Evolutionary conservation across 2,113 vertebrate genomes (phyloP).

Genomic region (Indicator maculatus): DNA sequence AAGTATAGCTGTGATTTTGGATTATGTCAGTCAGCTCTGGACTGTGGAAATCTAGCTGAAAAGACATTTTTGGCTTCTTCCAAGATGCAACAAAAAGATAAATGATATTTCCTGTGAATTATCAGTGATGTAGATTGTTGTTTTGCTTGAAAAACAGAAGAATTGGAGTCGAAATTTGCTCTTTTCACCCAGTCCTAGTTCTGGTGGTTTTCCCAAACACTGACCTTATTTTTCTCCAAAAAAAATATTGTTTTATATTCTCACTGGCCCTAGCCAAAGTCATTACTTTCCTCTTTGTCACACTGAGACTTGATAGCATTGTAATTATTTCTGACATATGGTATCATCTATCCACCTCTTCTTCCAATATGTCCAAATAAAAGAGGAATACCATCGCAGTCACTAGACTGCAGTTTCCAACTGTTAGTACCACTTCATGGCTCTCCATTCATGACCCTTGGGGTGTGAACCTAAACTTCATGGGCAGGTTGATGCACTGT

Average conservation of each 20-base stretch:
- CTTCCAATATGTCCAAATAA: slow-evolving; percentile 26
- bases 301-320: slow-evolving; percentile 40
- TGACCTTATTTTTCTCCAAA: neutral
- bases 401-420: neutral
- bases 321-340: slow-evolving; percentile 66
- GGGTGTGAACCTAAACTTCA: neutral
- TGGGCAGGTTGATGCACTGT: neutral
- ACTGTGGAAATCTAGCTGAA: neutral
- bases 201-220: slow-evolving; percentile 33
- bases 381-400: slow-evolving; percentile 4
- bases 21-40: neutral
- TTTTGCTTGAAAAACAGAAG: neutral
- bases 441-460: neutral
- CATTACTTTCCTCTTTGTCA: slow-evolving; percentile 53
- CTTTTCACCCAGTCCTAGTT: neutral
- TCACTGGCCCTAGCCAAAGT: slow-evolving; percentile 40
- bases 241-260: neutral
- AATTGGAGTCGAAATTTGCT: slow-evolving; percentile 9
- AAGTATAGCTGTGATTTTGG: neutral
- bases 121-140: accelerated
- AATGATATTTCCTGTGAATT: neutral
- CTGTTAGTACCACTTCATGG: neutral
- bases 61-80: neutral
- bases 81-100: neutral
- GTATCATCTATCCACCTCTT: slow-evolving; percentile 43